Evolutionary conservation across 2,113 vertebrate genomes (phyloP), one percentile per base, ranked within the genome.

Genomic region (Cyprinodon variegatus): DNA sequence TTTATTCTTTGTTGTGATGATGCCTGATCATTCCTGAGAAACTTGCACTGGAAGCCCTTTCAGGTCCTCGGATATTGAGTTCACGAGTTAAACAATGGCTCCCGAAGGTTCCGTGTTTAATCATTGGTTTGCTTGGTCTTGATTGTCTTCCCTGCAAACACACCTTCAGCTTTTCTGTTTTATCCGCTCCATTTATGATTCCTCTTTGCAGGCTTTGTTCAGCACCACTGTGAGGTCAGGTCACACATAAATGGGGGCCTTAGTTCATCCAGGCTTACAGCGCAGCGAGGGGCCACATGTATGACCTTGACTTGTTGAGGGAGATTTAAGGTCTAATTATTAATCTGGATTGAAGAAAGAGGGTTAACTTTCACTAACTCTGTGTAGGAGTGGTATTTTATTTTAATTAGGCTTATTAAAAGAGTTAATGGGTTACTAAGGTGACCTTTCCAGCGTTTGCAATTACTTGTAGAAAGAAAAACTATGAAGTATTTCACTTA

Each of bases 341-440:
- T 83, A 64, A 89, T 91, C 87, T 76, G 75, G 78, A 91, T 89
- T 89, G 86, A 82, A 89, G 79, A 86, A 66, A 29, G 78, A 65
- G 8, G 68, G 74, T 29, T 75, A 46, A 0, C 8, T 70, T 87
- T 85, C 82, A 72, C 86, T 73, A n/a, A 50, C 75, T 9, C 69
- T 60, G 64, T 64, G 66, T 59, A 53, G 70, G 60, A 65, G 53
- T 45, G 53, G 70, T 71, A 70, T 12, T 8, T 66, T 6, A 60
- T 62, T 82, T 73, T 83, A 77, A 85, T 90, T 3, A 85, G 84
- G 78, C 77, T 78, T 22, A 78, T 82, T 81, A 79, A 36, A 65
- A 38, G 13, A 40, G 10, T 10, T 29, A 45, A 45, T 45, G 9
- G 9, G 43, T 45, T 45, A 45, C 9, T 45, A 11, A 45, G 10